Evolutionary conservation across 2,113 vertebrate species (phyloP), one percentile per base, ranked within the genome.

Genomic region (Saguinus imperator): DNA sequence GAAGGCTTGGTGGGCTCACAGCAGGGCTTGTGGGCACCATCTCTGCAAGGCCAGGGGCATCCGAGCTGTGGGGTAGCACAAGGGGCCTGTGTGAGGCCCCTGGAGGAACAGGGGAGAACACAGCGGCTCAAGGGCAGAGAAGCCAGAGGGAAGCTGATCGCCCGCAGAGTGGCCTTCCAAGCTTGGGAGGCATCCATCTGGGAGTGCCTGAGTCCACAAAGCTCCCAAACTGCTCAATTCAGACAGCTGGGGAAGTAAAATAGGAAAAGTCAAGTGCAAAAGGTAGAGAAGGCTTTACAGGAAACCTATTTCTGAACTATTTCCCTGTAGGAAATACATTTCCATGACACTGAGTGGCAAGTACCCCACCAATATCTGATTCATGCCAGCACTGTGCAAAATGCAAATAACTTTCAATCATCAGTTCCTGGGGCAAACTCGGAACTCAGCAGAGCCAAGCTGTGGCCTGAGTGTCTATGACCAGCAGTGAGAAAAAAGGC

Each of bases 401-500:
- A 73, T 0, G 1, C 91, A 70, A 90, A 0, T 20, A 57, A 14
- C 72, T 95, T 90, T 75, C 96, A 97, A 37, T 86, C 90, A 87
- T 8, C 37, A 5, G 68, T 32, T 83, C 88, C 88, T 18, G 80
- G 73, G 87, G 84, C 81, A 96, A 89, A 91, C 50, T 43, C 0
- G 0, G 72, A 89, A 86, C 87, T 79, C 66, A 21, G 0, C 1
- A 32, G 40, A 79, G 68, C 66, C 82, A 61, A 25, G 48, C 0
- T 52, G 61, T 88, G 40, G 80, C 68, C 27, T 14, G 10, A 76
- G 27, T 20, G 43, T 20, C 9, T 29, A 14, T 37, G 29, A 83
- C 50, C 20, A 81, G 77, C 50, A 93, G 96, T 72, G 45, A 94
- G 87, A 43, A 35, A 96, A 77, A 66, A 87, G 96, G 82, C 83